Evolutionary conservation across 1,140 invertebrate genomes (phyloP).

Genomic region (Drosophila truncata): DNA sequence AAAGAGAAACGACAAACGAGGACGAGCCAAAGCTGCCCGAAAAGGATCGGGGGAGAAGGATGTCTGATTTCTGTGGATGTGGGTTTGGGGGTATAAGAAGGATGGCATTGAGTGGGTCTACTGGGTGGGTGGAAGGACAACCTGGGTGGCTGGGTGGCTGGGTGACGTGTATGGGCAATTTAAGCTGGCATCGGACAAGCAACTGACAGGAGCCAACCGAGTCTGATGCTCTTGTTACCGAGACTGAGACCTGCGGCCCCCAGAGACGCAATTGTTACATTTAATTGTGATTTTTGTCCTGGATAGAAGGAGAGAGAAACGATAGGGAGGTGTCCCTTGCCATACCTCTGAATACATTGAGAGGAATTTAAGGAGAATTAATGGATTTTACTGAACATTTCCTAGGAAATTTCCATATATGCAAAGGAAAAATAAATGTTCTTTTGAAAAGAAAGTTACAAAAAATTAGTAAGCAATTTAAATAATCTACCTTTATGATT

Average conservation of each 20-base stretch:
- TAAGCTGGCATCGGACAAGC: conserved; percentile 82
- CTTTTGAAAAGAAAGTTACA: too few relatives aligned
- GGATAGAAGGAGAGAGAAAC: background rate
- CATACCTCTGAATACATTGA: conserved; percentile 9
- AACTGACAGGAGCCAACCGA: conserved; percentile 63
- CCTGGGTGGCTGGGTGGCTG: conserved; percentile 42
- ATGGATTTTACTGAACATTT: background rate
- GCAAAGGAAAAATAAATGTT: too few relatives aligned
- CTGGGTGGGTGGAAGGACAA: conserved; percentile 16
- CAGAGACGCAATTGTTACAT: conserved; percentile 83
- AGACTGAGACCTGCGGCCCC: conserved; percentile 60
- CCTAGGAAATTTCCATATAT: background rate
- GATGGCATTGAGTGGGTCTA: background rate
- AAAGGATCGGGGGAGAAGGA: conserved; percentile 31
- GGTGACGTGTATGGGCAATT: conserved; percentile 83
- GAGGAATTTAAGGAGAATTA: background rate
- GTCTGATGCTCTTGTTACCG: conserved; percentile 44
- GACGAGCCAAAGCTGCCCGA: conserved; percentile 57
- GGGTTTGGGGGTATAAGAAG: conserved; percentile 7
- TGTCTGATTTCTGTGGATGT: conserved; percentile 13
- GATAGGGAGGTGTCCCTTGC: background rate
- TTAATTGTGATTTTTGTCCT: conserved; percentile 83
- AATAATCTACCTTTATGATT: too few relatives aligned
- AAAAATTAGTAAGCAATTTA: too few relatives aligned
- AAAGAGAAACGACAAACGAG: conserved; percentile 53